Conservation (phyloP, 2,888 invertebrate species). For the Lomographa bimaculata region DNA sequence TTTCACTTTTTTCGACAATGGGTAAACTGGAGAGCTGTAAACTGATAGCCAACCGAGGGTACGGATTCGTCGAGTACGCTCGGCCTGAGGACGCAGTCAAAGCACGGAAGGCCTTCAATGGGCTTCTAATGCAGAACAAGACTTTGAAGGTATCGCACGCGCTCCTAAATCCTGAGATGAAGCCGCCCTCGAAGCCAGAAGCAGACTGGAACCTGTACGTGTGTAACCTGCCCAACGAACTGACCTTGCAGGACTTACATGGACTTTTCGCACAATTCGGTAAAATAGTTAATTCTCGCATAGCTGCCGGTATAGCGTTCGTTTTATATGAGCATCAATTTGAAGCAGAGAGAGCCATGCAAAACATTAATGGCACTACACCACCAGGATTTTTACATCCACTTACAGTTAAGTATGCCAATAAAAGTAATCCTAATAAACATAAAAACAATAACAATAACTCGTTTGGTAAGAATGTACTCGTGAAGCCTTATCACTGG, state of each 20-base stretch:
- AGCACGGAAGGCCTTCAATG: slow-evolving; percentile 80
- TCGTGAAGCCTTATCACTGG: slow-evolving; percentile 79
- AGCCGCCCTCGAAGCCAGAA: slow-evolving; percentile 80
- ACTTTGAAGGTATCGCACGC: slow-evolving; percentile 81
- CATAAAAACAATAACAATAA: slow-evolving; percentile 79
- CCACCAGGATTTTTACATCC: slow-evolving; percentile 81
- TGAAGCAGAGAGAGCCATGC: slow-evolving; percentile 79
- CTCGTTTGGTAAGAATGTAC: slow-evolving; percentile 66
- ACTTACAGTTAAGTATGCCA: slow-evolving; percentile 83
- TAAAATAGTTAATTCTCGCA: slow-evolving; percentile 82
- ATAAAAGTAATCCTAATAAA: slow-evolving; percentile 82
- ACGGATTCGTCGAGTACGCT: slow-evolving; percentile 82
- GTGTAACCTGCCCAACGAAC: slow-evolving; percentile 82
- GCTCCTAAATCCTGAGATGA: slow-evolving; percentile 75
- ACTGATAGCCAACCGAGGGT: slow-evolving; percentile 82
- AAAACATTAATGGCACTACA: slow-evolving; percentile 74
- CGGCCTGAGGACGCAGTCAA: slow-evolving; percentile 79
- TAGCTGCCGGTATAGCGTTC: slow-evolving; percentile 82
- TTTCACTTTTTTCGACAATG: slow-evolving; percentile 81
- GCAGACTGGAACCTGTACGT: slow-evolving; percentile 83
- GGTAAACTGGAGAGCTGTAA: slow-evolving; percentile 84
- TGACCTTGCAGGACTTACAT: slow-evolving; percentile 82
- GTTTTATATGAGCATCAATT: slow-evolving; percentile 79
- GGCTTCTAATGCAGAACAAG: slow-evolving; percentile 81
- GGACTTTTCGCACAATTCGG: slow-evolving; percentile 82